Evolutionary conservation across 2,113 vertebrate genomes (phyloP).

Genomic region (Morone chrysops): DNA sequence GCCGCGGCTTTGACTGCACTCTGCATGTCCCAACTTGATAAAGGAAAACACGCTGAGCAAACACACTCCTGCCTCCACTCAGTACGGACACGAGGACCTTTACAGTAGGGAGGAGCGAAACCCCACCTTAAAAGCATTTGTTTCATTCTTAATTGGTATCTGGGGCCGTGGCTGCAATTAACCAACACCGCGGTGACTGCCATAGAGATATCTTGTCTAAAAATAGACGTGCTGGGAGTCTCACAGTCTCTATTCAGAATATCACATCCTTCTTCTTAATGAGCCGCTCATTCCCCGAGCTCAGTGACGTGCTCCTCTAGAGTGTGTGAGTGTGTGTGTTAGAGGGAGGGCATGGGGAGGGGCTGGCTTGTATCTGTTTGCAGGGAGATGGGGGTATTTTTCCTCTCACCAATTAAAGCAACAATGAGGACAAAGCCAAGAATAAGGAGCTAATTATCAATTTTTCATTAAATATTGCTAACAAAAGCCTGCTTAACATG

Average conservation of each 20-base stretch:
- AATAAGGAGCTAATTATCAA: constrained; percentile 46
- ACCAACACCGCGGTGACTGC: constrained; percentile 81
- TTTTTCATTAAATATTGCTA: constrained; percentile 18
- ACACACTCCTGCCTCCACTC: constrained; percentile 60
- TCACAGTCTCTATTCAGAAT: constrained; percentile 88
- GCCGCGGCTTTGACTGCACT: constrained; percentile 75
- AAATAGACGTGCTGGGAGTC: constrained; percentile 87
- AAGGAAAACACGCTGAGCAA: constrained; percentile 72
- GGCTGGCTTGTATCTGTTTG: constrained; percentile 66
- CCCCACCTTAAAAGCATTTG: constrained; percentile 85
- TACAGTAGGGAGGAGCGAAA: constrained; percentile 70
- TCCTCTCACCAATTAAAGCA: constrained; percentile 71
- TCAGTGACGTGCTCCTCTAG: constrained; percentile 80
- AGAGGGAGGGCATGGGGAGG: constrained; percentile 67
- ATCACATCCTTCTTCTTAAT: constrained; percentile 88
- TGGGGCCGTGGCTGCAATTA: constrained; percentile 85
- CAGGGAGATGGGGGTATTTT: constrained; percentile 72
- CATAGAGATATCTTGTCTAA: constrained; percentile 86
- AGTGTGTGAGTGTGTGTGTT: constrained; percentile 71
- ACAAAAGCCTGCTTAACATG: constrained; percentile 10
- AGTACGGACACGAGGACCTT: constrained; percentile 70
- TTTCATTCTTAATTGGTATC: constrained; percentile 89
- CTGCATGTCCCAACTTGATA: constrained; percentile 74
- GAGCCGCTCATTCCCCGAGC: constrained; percentile 84
- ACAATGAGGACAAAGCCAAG: constrained; percentile 64